A percentile compares a stretch with the other conserved stretches of the same genome.
These are phyloP conservation scores for Margarornis squamiger DNA, from an alignment of 2,797 vertebrate species.

Conservation along the genomic window DNA sequence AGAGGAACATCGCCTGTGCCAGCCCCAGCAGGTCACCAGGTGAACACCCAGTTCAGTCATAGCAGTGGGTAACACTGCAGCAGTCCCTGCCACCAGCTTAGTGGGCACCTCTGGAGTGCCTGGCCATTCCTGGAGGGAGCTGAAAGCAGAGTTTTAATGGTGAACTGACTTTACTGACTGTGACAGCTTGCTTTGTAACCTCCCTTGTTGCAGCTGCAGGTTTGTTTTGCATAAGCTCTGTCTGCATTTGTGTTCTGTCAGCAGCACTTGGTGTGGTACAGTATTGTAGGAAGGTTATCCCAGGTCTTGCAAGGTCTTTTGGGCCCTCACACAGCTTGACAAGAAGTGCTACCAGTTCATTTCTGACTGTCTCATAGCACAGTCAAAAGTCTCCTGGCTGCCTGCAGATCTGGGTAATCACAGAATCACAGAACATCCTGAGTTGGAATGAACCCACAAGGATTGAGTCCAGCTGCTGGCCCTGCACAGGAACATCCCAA, in stretches of 20 bases:
- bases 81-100: neutral
- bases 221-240: neutral
- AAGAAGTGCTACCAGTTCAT: neutral
- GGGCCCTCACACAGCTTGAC: neutral
- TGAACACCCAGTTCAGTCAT: rapidly evolving
- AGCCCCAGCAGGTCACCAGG: neutral
- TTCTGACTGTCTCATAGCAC: neutral
- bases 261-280: neutral
- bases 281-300: neutral
- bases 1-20: neutral
- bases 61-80: neutral
- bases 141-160: neutral
- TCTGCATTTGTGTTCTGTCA: neutral
- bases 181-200: neutral
- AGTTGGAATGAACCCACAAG: neutral
- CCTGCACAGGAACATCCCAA: neutral
- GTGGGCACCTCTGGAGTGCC: neutral
- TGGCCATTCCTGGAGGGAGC: neutral
- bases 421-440: neutral
- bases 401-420: neutral
- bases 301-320: neutral
- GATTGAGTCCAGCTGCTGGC: neutral
- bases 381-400: neutral
- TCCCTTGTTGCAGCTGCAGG: rapidly evolving
- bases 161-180: neutral